These are phyloP conservation scores for Resseliella maxima DNA, from an alignment of 2,888 invertebrate genomes.

Conservation along the genomic window DNA sequence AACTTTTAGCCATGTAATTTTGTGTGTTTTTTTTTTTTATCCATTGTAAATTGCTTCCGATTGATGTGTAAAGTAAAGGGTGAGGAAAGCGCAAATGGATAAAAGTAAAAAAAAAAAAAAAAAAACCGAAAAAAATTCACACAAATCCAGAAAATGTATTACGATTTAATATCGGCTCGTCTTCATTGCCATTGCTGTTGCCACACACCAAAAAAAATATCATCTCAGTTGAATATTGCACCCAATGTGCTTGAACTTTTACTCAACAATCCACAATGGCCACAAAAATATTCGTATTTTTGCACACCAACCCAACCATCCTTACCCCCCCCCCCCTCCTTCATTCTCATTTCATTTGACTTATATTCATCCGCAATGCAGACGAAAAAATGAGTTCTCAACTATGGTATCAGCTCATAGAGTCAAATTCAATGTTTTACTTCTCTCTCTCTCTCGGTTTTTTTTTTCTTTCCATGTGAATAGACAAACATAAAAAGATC, in stretches of 20 bases:
- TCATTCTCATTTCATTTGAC: slow-evolving; percentile 54
- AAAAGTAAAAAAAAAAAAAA: neutral
- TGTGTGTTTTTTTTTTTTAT: neutral
- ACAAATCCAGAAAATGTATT: neutral
- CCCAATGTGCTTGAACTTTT: neutral
- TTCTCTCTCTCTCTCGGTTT: neutral
- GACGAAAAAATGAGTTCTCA: slow-evolving; percentile 26
- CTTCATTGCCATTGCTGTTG: neutral
- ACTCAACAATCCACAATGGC: neutral
- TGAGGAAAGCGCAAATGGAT: neutral
- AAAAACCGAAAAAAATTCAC: neutral
- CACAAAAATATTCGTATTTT: slow-evolving; percentile 11
- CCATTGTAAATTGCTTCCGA: slow-evolving; percentile 26
- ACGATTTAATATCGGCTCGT: neutral
- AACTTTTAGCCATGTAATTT: neutral
- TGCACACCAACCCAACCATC: too few species aligned
- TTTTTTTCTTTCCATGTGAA: neutral
- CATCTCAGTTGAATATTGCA: neutral
- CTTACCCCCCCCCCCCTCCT: too few species aligned
- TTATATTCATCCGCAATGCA: slow-evolving; percentile 54
- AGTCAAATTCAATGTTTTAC: slow-evolving; percentile 1
- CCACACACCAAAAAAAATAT: neutral
- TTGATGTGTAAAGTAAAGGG: neutral
- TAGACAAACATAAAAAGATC: neutral
- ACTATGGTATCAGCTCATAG: slow-evolving; percentile 21